These are phyloP conservation scores for Drosophila simulans DNA, from an alignment of 1,140 invertebrate species.

Conservation along the genomic window DNA sequence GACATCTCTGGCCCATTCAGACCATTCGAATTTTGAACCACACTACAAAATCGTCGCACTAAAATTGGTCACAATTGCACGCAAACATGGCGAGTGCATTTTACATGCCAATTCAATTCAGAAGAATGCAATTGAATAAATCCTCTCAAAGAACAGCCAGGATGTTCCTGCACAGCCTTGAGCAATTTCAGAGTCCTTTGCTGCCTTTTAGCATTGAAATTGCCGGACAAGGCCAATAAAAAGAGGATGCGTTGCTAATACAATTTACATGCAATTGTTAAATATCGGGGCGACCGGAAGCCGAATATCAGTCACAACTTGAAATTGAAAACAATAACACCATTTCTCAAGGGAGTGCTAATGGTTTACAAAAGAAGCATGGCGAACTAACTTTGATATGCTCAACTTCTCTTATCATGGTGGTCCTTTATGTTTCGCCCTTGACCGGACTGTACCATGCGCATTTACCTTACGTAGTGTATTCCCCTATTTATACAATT, in stretches of 20 bases:
- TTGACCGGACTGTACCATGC: slow-evolving; percentile 6
- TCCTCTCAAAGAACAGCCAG: slow-evolving; percentile 39
- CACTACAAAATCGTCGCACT: slow-evolving; percentile 39
- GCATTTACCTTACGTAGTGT: no score
- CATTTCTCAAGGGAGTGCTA: slow-evolving; percentile 46
- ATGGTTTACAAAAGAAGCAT: slow-evolving; percentile 28
- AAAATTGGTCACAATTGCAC: slow-evolving; percentile 52
- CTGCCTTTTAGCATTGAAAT: slow-evolving; percentile 46
- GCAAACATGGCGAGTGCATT: slow-evolving; percentile 57
- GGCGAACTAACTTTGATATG: slow-evolving; percentile 21
- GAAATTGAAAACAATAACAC: slow-evolving; percentile 19
- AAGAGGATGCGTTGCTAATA: slow-evolving; percentile 40
- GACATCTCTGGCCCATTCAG: slow-evolving; percentile 41
- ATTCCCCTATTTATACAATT: not conserved
- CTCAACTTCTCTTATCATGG: slow-evolving; percentile 17
- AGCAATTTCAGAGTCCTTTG: slow-evolving; percentile 42
- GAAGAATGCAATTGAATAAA: slow-evolving; percentile 49
- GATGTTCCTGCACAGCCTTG: slow-evolving; percentile 47
- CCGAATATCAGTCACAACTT: slow-evolving; percentile 36
- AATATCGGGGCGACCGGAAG: slow-evolving; percentile 45
- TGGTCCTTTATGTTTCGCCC: slow-evolving; percentile 4
- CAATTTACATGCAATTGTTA: slow-evolving; percentile 57
- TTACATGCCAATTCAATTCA: slow-evolving; percentile 72
- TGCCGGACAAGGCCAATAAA: slow-evolving; percentile 42
- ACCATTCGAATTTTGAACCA: slow-evolving; percentile 28